phyloP scores from a whole-genome alignment of 2,888 invertebrate species.

The Heliconius ismenius region DNA sequence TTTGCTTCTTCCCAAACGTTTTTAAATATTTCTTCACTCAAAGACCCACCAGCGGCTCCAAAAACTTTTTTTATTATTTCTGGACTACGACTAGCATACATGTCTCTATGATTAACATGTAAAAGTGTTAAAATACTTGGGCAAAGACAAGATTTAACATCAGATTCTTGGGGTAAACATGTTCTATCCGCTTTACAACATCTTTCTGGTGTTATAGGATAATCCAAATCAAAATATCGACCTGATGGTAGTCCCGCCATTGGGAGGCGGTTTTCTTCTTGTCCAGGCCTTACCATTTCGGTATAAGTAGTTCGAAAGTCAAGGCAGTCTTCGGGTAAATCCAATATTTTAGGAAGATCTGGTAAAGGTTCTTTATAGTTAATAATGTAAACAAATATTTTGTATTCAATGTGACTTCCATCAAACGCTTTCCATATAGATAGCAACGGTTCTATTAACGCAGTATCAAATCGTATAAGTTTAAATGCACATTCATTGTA shows the following conservation, averaged over 20 bases:
- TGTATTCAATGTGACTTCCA: slow-evolving; percentile 72
- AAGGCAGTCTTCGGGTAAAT: slow-evolving; percentile 60
- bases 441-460: slow-evolving; percentile 75
- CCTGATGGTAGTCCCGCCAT: slow-evolving; percentile 73
- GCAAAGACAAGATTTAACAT: slow-evolving; percentile 59
- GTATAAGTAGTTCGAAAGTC: slow-evolving; percentile 68
- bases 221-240: slow-evolving; percentile 69
- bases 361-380: slow-evolving; percentile 70
- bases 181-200: slow-evolving; percentile 58
- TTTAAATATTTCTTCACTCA: slow-evolving; percentile 74
- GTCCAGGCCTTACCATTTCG: slow-evolving; percentile 67
- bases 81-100: slow-evolving; percentile 67
- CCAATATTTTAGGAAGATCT: slow-evolving; percentile 68
- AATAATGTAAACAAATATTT: slow-evolving; percentile 74
- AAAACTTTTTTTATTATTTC: slow-evolving; percentile 71
- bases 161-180: slow-evolving; percentile 67
- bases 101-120: slow-evolving; percentile 66
- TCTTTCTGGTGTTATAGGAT: slow-evolving; percentile 60
- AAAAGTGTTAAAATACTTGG: slow-evolving; percentile 65
- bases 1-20: slow-evolving; percentile 77
- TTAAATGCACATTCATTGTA: slow-evolving; percentile 69
- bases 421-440: slow-evolving; percentile 72
- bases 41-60: slow-evolving; percentile 75
- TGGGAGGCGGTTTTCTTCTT: slow-evolving; percentile 51
- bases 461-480: slow-evolving; percentile 71